A percentile compares a stretch with the other conserved stretches of the same genome.
These are phyloP conservation scores for Myotis davidii DNA, from an alignment of 2,113 vertebrate genomes.

Conservation along the genomic window DNA sequence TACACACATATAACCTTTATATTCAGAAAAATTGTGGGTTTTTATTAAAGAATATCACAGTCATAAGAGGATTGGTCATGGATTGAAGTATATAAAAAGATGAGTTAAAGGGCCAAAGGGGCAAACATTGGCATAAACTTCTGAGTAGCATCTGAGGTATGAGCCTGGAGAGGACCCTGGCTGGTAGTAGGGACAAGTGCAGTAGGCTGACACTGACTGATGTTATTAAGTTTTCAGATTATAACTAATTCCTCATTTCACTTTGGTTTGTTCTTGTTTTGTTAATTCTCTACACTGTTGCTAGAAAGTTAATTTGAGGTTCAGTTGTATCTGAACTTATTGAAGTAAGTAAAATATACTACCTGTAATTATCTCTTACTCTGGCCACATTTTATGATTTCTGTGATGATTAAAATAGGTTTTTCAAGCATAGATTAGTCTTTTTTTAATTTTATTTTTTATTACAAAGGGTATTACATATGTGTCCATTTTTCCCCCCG, in stretches of 20 bases:
- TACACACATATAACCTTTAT: not conserved
- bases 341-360: slow-evolving; percentile 42
- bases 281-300: not conserved
- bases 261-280: not conserved
- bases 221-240: not conserved
- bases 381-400: slow-evolving; percentile 30
- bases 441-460: too few relatives aligned
- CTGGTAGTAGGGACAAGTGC: not conserved
- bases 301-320: not conserved
- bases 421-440: slow-evolving; percentile 22
- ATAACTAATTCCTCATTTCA: not conserved
- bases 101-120: not conserved
- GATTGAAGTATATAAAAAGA: not conserved
- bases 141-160: not conserved
- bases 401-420: not conserved
- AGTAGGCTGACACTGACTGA: not conserved
- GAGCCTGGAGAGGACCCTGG: not conserved
- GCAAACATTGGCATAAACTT: not conserved
- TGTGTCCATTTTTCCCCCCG: too few relatives aligned
- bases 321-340: not conserved
- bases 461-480: too few relatives aligned
- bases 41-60: slow-evolving; percentile 10
- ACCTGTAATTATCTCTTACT: slow-evolving; percentile 6
- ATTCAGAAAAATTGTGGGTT: not conserved
- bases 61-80: not conserved